A percentile compares a stretch with the other conserved stretches of the same genome.
Evolutionary conservation across 2,888 invertebrate genomes (phyloP).

Genomic region (Aproaerema taeniolella): DNA sequence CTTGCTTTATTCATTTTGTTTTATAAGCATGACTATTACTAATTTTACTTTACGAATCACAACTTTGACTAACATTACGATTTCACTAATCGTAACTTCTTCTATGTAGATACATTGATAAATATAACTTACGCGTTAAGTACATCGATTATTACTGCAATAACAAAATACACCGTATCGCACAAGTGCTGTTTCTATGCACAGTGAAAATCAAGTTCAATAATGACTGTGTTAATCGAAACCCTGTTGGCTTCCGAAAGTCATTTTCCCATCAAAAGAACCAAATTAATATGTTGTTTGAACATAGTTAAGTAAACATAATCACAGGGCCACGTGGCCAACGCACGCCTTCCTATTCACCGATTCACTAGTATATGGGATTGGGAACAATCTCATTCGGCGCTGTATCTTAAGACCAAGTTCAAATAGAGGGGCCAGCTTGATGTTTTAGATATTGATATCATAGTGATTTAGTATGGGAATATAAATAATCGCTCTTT

Average conservation of each 20-base stretch:
- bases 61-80: too few species aligned
- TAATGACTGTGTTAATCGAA: too few species aligned
- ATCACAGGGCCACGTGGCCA: slow-evolving; percentile 61
- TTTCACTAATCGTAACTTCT: too few species aligned
- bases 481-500: slow-evolving; percentile 53
- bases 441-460: slow-evolving; percentile 73
- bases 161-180: too few species aligned
- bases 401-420: slow-evolving; percentile 68
- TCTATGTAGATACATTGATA: too few species aligned
- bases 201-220: too few species aligned
- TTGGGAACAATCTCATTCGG: slow-evolving; percentile 65
- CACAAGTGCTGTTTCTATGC: too few species aligned
- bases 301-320: slow-evolving; percentile 73
- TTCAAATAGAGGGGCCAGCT: slow-evolving; percentile 66
- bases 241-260: slow-evolving; percentile 58
- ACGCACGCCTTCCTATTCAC: slow-evolving; percentile 58
- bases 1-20: too few species aligned
- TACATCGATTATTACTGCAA: too few species aligned
- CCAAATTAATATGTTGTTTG: slow-evolving; percentile 77
- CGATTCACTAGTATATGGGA: slow-evolving; percentile 50
- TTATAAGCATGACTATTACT: too few species aligned
- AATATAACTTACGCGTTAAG: too few species aligned
- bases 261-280: slow-evolving; percentile 62
- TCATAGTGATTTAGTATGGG: slow-evolving; percentile 69
- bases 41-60: too few species aligned